Conservation (phyloP, 2,113 vertebrate genomes). For the Colaptes auratus region DNA sequence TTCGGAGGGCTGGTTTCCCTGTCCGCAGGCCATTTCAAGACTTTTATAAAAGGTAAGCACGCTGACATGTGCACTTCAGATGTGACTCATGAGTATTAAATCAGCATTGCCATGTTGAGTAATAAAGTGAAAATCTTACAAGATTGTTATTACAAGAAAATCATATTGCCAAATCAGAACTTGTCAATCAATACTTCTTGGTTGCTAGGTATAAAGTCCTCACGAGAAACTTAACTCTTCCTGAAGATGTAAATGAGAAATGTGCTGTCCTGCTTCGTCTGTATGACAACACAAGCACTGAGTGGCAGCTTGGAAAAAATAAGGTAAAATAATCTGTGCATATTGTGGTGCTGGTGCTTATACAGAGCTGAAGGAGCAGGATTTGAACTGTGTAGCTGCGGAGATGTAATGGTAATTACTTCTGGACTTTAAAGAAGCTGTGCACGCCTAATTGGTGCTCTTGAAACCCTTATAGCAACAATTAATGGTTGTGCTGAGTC, state of each 20-base stretch:
- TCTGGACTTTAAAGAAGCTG: background rate
- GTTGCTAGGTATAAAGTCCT: conserved; percentile 87
- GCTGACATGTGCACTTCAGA: background rate
- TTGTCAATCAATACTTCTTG: background rate
- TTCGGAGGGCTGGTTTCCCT: conserved; percentile 91
- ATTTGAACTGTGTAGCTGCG: background rate
- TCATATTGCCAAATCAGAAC: background rate
- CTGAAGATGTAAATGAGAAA: conserved; percentile 82
- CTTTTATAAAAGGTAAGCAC: conserved; percentile 88
- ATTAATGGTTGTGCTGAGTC: background rate
- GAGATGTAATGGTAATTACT: background rate
- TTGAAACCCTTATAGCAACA: background rate
- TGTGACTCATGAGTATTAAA: background rate
- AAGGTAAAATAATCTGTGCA: conserved; percentile 78
- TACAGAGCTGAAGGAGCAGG: background rate
- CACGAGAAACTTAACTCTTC: conserved; percentile 76
- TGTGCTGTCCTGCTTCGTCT: conserved; percentile 84
- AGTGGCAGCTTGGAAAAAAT: conserved; percentile 96
- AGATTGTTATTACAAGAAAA: background rate
- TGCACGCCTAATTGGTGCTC: fast-evolving
- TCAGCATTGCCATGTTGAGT: background rate
- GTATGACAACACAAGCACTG: conserved; percentile 82
- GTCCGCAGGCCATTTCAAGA: conserved; percentile 90
- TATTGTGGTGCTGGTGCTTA: background rate
- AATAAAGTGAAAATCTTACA: background rate